Percentiles rank a stretch among this genome's conserved stretches.
Evolutionary conservation across 2,113 vertebrate species (phyloP).

Genomic region (Pelmatolapia mariae): DNA sequence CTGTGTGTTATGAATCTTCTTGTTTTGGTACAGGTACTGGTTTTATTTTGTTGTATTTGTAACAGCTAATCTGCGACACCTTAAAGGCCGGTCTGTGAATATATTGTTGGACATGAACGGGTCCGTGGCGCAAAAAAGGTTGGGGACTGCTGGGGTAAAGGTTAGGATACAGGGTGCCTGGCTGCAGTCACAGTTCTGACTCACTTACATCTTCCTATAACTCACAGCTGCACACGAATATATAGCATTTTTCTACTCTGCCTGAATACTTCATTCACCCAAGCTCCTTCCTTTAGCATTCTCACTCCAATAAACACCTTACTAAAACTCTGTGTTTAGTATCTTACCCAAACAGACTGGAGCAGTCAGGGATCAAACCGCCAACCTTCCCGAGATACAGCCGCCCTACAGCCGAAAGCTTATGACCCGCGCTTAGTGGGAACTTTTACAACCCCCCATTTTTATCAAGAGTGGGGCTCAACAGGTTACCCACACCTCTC

Average conservation of each 20-base stretch:
- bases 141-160: rapidly evolving
- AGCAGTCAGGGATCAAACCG: not conserved
- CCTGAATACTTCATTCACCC: not conserved
- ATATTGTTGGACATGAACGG: not conserved
- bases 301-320: not conserved
- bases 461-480: not conserved
- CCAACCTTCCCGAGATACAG: not conserved
- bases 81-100: rapidly evolving
- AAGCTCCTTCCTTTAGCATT: rapidly evolving
- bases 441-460: rapidly evolving
- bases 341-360: rapidly evolving
- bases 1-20: not conserved
- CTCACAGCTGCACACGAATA: rapidly evolving
- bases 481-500: not conserved
- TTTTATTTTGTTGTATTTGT: not conserved
- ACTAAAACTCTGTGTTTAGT: not conserved
- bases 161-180: not conserved
- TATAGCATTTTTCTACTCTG: not conserved
- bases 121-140: rapidly evolving
- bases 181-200: not conserved
- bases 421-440: not conserved
- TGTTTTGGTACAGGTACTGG: rapidly evolving
- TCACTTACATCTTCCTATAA: not conserved
- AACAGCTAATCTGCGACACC: not conserved
- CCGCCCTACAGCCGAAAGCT: rapidly evolving